phyloP scores from a whole-genome alignment of 2,888 invertebrate genomes.

The Amphipoea lucens region DNA sequence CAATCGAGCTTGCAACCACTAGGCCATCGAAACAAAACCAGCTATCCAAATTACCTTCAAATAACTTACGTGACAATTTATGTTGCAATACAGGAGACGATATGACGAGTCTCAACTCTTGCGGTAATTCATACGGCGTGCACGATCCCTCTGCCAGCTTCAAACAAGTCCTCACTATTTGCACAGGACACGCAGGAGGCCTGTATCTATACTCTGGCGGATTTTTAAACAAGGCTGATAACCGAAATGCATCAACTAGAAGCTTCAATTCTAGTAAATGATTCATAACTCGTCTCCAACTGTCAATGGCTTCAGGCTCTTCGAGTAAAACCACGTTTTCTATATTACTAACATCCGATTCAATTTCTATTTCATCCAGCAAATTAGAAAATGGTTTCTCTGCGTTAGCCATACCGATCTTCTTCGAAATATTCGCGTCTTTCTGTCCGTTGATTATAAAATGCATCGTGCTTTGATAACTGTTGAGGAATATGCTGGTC shows the following conservation, averaged over 20 bases:
- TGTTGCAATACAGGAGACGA: constrained; percentile 82
- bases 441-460: constrained; percentile 83
- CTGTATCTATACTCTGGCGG: constrained; percentile 85
- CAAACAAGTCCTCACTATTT: constrained; percentile 91
- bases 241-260: constrained; percentile 91
- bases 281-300: constrained; percentile 87
- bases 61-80: constrained; percentile 81
- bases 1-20: not conserved
- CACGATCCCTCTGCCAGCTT: constrained; percentile 92
- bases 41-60: too few species aligned
- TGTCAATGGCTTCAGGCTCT: constrained; percentile 81
- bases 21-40: not conserved
- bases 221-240: constrained; percentile 89
- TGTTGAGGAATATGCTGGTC: constrained; percentile 77
- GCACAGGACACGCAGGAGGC: constrained; percentile 85
- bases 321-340: constrained; percentile 82
- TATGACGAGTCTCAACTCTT: constrained; percentile 91
- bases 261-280: constrained; percentile 90
- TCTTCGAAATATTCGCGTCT: constrained; percentile 77
- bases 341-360: constrained; percentile 86
- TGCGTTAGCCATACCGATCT: constrained; percentile 74
- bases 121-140: constrained; percentile 91
- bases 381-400: constrained; percentile 83
- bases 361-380: constrained; percentile 85
- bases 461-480: constrained; percentile 80